These are phyloP conservation scores for Schizaphis graminum DNA, from an alignment of 2,888 invertebrate genomes.

Conservation along the genomic window DNA sequence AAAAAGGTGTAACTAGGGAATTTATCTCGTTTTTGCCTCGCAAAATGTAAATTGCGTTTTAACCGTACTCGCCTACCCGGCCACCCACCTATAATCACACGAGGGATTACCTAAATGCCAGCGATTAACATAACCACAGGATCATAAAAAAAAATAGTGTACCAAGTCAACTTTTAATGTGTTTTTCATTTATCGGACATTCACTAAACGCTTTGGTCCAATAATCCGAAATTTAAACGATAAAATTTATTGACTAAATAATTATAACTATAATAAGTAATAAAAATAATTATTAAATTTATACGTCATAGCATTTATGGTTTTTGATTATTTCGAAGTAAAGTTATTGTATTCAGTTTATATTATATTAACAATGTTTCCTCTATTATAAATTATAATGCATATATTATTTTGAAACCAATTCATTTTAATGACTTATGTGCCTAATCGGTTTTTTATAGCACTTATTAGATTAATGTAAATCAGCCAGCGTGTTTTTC, in stretches of 20 bases:
- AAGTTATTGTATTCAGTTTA: not conserved
- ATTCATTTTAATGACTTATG: not conserved
- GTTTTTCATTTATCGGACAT: slow-evolving; percentile 46
- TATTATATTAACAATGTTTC: not conserved
- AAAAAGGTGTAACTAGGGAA: slow-evolving; percentile 54
- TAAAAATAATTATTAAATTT: not conserved
- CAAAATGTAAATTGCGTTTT: slow-evolving; percentile 53
- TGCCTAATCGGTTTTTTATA: not conserved
- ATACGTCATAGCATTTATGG: too few relatives aligned
- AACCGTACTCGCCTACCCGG: not conserved
- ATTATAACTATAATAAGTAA: not conserved
- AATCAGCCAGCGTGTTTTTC: not conserved
- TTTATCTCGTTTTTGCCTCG: slow-evolving; percentile 59
- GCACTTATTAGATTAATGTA: not conserved
- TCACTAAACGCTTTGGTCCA: not conserved
- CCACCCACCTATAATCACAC: not conserved
- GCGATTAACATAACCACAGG: slow-evolving; percentile 46
- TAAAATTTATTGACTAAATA: not conserved
- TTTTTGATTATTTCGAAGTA: not conserved
- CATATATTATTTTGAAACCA: not conserved
- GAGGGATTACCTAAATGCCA: slow-evolving; percentile 53
- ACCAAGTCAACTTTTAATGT: slow-evolving; percentile 3
- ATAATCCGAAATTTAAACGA: not conserved
- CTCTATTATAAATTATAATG: not conserved
- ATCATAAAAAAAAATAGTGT: slow-evolving; percentile 30